Evolutionary conservation across 2,113 vertebrate species (phyloP).

Genomic region (Mesitornis unicolor): DNA sequence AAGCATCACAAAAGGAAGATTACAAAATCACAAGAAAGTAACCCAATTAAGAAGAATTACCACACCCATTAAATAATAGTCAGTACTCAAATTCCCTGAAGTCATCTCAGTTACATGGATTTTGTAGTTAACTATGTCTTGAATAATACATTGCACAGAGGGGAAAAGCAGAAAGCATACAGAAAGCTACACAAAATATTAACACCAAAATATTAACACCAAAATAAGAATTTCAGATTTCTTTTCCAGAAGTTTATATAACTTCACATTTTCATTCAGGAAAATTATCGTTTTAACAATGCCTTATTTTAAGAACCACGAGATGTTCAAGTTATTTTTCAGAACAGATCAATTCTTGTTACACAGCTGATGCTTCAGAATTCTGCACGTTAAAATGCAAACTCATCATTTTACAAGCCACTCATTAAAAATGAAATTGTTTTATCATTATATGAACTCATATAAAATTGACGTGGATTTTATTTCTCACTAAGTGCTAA

Average conservation of each 20-base stretch:
- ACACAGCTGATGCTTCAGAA: slow-evolving; percentile 20
- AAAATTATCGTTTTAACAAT: not conserved
- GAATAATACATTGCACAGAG: not conserved
- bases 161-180: not conserved
- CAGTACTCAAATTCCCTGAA: not conserved
- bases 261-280: not conserved
- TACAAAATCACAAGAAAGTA: not conserved
- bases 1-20: slow-evolving; percentile 17
- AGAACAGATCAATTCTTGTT: not conserved
- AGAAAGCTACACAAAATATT: not conserved
- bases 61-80: not conserved
- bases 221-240: not conserved
- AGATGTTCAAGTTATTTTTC: not conserved
- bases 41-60: not conserved
- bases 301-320: not conserved
- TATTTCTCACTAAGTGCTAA: not conserved
- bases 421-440: slow-evolving; percentile 17
- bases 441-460: not conserved
- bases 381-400: slow-evolving; percentile 3
- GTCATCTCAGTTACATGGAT: not conserved
- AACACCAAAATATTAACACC: not conserved
- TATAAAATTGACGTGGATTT: slow-evolving; percentile 6
- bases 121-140: not conserved
- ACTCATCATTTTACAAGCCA: not conserved
- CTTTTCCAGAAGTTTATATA: not conserved